phyloP scores from a whole-genome alignment of 2,888 invertebrate species.

The Deilephila porcellus region DNA sequence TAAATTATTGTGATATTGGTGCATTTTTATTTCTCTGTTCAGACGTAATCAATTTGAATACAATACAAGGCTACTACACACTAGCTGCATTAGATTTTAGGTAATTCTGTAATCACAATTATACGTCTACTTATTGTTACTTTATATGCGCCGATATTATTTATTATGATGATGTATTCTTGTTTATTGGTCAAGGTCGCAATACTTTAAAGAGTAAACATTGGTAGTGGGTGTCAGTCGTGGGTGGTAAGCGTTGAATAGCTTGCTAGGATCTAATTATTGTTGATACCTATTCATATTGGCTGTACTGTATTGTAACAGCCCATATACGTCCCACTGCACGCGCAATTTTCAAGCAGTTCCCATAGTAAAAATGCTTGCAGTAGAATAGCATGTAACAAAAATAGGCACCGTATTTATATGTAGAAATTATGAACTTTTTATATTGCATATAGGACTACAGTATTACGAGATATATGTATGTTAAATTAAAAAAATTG shows the following conservation, averaged over 20 bases:
- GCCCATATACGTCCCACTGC: too few species aligned
- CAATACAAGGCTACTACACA: neutral
- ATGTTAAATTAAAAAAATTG: too few species aligned
- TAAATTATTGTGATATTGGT: conserved; percentile 19
- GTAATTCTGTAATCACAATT: neutral
- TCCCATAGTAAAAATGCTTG: too few species aligned
- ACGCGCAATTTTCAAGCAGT: too few species aligned
- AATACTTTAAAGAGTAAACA: conserved; percentile 16
- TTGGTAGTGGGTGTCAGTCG: conserved; percentile 23
- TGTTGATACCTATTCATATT: neutral
- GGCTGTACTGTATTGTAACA: too few species aligned
- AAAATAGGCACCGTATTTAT: too few species aligned
- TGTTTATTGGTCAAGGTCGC: conserved; percentile 24
- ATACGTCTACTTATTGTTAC: neutral
- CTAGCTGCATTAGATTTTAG: neutral
- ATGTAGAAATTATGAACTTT: too few species aligned
- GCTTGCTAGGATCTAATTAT: conserved; percentile 4
- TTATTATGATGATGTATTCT: neutral
- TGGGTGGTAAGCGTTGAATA: conserved; percentile 8
- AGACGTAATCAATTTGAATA: conserved; percentile 17
- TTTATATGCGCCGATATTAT: neutral
- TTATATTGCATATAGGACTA: too few species aligned
- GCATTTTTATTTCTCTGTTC: conserved; percentile 19
- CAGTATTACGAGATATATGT: too few species aligned
- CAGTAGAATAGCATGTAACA: too few species aligned